A percentile compares a stretch with the other conserved stretches of the same genome.
Evolutionary conservation across 2,113 vertebrate species (phyloP).

Genomic region (Erinaceus europaeus): DNA sequence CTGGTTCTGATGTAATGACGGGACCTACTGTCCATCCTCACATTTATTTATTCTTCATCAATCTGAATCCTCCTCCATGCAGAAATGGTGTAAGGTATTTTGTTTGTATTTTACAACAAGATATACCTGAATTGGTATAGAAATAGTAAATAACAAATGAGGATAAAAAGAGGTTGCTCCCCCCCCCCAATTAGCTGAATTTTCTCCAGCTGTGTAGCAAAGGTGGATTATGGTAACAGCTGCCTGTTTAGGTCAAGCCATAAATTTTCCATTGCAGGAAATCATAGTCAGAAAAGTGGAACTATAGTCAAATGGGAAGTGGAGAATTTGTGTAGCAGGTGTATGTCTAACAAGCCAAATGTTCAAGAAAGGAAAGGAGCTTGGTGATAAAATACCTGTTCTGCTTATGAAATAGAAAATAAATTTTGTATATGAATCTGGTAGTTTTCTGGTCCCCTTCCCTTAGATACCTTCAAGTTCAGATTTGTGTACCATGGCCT

Average conservation of each 20-base stretch:
- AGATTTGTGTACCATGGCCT: background rate
- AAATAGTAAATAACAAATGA: background rate
- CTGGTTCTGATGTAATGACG: background rate
- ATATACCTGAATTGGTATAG: background rate
- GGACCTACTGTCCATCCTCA: background rate
- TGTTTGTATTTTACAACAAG: background rate
- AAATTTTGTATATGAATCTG: background rate
- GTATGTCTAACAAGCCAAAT: constrained; percentile 3
- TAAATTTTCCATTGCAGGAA: constrained; percentile 50
- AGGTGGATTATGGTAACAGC: background rate
- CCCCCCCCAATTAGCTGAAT: rapidly evolving
- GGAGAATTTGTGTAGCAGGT: constrained; percentile 64
- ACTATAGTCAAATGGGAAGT: constrained; percentile 54
- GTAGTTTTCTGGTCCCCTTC: background rate
- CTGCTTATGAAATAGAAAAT: background rate
- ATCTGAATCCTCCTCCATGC: background rate
- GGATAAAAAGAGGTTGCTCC: background rate
- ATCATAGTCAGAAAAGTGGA: constrained; percentile 33
- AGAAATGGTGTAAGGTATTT: background rate
- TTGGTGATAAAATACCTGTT: background rate
- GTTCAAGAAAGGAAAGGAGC: background rate
- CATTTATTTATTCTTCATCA: background rate
- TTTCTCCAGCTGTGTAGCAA: background rate
- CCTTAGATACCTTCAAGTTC: background rate
- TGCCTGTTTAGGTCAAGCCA: constrained; percentile 48